Conservation (phyloP, 2,113 vertebrate genomes). For the Dascyllus trimaculatus region DNA sequence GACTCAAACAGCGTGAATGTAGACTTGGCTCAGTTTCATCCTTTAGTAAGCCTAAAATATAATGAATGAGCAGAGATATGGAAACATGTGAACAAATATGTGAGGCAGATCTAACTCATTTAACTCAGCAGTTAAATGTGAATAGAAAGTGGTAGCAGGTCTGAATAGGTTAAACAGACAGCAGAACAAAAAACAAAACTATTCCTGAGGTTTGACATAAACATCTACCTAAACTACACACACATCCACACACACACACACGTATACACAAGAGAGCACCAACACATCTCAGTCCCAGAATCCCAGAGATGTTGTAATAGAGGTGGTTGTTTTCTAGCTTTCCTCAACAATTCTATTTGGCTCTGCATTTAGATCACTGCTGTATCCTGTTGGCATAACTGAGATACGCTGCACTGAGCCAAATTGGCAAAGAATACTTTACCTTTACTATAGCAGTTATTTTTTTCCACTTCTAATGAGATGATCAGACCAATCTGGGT, state of each 20-base stretch:
- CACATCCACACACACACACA: not conserved
- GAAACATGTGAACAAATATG: not conserved
- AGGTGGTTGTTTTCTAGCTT: slow-evolving; percentile 15
- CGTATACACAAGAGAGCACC: not conserved
- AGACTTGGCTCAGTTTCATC: slow-evolving; percentile 6
- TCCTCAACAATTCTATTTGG: slow-evolving; percentile 17
- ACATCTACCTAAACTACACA: not conserved
- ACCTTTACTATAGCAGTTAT: not conserved
- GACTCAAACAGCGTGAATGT: not conserved
- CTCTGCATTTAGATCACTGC: slow-evolving; percentile 23
- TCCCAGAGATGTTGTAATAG: not conserved
- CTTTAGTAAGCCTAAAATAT: not conserved
- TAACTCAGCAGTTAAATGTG: not conserved
- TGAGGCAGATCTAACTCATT: not conserved
- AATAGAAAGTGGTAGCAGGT: not conserved
- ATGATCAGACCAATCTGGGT: not conserved
- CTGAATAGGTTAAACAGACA: not conserved
- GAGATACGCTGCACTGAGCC: not conserved
- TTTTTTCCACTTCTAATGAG: not conserved
- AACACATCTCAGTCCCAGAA: slow-evolving; percentile 13
- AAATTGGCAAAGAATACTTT: slow-evolving; percentile 34
- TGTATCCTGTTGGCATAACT: slow-evolving; percentile 13
- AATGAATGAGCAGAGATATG: not conserved
- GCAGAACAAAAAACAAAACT: not conserved
- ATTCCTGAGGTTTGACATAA: not conserved